Conservation (phyloP, 2,113 vertebrate genomes). For the Cynocephalus volans region DNA sequence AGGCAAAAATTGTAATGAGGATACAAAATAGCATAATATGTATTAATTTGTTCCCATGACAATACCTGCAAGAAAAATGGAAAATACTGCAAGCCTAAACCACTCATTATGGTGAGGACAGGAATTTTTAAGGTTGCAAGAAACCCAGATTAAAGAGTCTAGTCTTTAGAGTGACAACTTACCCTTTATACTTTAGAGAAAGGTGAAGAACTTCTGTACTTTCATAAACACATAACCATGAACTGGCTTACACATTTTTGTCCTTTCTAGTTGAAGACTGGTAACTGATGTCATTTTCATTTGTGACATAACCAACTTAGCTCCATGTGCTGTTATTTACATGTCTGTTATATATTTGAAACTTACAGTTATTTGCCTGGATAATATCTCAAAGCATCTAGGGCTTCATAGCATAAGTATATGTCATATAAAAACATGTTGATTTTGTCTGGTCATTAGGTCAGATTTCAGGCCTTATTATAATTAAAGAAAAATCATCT, state of each 20-base stretch:
- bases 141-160: background rate
- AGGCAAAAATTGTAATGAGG: constrained; percentile 27
- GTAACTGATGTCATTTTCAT: constrained; percentile 51
- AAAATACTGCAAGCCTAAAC: constrained; percentile 55
- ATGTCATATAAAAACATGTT: background rate
- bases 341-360: constrained; percentile 20
- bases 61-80: constrained; percentile 41
- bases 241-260: background rate
- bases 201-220: background rate
- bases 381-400: background rate
- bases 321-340: constrained; percentile 39
- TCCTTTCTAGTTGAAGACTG: background rate
- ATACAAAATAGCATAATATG: constrained; percentile 11
- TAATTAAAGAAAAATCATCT: background rate
- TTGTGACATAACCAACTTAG: constrained; percentile 9
- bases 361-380: background rate
- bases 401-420: constrained; percentile 14
- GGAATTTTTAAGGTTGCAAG: background rate
- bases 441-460: constrained; percentile 16
- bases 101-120: background rate
- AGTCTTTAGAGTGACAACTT: constrained; percentile 15
- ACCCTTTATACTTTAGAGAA: constrained; percentile 24
- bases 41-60: background rate
- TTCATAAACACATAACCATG: background rate
- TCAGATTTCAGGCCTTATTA: constrained; percentile 11